Evolutionary conservation across 2,113 vertebrate genomes (phyloP), one percentile per base, ranked within the genome.

Genomic region (Sminthopsis crassicaudata): DNA sequence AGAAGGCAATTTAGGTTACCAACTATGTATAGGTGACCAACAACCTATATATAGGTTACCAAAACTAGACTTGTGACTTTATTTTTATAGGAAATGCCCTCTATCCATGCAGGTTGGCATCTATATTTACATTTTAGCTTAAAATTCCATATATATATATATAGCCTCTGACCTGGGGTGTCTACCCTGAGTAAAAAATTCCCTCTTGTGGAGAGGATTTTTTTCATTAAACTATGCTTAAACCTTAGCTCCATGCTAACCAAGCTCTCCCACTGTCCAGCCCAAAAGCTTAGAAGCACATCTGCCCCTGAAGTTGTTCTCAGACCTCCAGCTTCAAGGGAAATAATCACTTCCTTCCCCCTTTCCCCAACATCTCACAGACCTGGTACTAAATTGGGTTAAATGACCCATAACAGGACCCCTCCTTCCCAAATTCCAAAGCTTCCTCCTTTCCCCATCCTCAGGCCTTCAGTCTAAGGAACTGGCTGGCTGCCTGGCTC

Each of bases 391-490:
- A n/a, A n/a, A 19, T n/a, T n/a, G 36, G 67, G 67, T 23, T 84
- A 84, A 84, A 23, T 42, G 5, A 23, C 19, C n/a, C 42, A 42
- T 42, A 42, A 16, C 16, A 42, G n/a, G 19, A 42, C 19, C 19
- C n/a, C 42, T 84, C 16, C 67, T 7, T 84, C 67, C 36, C 67
- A 42, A 42, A 42, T 84, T n/a, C 67, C 36, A 84, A 91, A 90
- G 76, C 51, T 91, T 84, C 93, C 95, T 42, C n/a, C 26, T 89
- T 25, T 53, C 9, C 90, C 91, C 8, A 60, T 46, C 84, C 95
- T 84, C 53, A 91, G 46, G 30, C 92, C 90, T 89, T 76, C 67
- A n/a, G 92, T 96, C 89, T 91, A 0, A 0, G 95, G 95, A 93
- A 46, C 50, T 93, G 67, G 16, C 6, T 25, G 0, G 55, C 53